Conservation (phyloP, 1,140 invertebrate species). For the Drosophila truncata region DNA sequence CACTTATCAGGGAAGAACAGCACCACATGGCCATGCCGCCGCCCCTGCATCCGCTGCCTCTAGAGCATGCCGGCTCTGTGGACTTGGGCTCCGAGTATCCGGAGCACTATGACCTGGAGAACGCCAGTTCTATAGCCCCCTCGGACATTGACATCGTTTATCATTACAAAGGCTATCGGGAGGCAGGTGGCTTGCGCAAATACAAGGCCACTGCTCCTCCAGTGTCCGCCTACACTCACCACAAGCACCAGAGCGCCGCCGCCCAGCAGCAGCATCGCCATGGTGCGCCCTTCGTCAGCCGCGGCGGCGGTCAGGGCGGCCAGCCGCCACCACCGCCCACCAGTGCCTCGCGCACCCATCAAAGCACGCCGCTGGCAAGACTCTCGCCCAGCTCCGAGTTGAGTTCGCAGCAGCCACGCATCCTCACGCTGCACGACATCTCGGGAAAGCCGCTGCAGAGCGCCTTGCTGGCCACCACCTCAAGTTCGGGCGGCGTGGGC, state of each 20-base stretch:
- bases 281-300: constrained; percentile 88
- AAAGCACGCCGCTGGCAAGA: constrained; percentile 95
- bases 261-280: constrained; percentile 90
- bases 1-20: constrained; percentile 90
- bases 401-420: constrained; percentile 95
- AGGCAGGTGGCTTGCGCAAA: constrained; percentile 92
- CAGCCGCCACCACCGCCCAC: constrained; percentile 87
- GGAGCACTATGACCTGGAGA: constrained; percentile 98
- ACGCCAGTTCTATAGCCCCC: constrained; percentile 98
- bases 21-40: constrained; percentile 91
- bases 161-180: constrained; percentile 97
- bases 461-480: constrained; percentile 94
- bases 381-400: constrained; percentile 96
- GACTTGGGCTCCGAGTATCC: constrained; percentile 93
- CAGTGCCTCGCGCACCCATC: constrained; percentile 89
- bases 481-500: constrained; percentile 92
- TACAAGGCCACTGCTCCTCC: constrained; percentile 93
- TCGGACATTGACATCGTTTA: constrained; percentile 98
- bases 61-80: constrained; percentile 88
- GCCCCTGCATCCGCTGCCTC: constrained; percentile 88
- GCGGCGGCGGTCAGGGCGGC: constrained; percentile 87
- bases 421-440: constrained; percentile 96
- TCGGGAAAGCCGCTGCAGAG: constrained; percentile 96
- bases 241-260: constrained; percentile 89
- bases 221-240: constrained; percentile 89